These are phyloP conservation scores for Caenorhabditis becei DNA, from an alignment of 2,888 invertebrate species.

Conservation along the genomic window DNA sequence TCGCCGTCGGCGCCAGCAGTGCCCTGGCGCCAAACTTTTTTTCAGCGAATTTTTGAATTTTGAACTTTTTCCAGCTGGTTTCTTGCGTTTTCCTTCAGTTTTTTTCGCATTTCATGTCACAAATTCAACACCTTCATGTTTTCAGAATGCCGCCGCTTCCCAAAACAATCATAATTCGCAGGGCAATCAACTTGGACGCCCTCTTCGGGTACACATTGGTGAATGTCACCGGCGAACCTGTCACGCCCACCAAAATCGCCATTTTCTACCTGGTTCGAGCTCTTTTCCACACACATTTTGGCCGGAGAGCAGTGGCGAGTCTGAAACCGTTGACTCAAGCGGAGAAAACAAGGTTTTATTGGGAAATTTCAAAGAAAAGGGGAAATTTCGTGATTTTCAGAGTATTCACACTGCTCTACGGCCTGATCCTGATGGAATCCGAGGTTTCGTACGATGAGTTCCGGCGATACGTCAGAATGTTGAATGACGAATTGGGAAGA, in stretches of 20 bases:
- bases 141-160: background rate
- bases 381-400: constrained; percentile 17
- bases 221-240: constrained; percentile 55
- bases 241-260: constrained; percentile 57
- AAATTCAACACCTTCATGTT: background rate
- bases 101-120: background rate
- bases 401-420: constrained; percentile 33
- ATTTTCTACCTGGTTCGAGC: constrained; percentile 49
- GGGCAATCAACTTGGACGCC: constrained; percentile 41
- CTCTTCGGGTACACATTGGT: constrained; percentile 46
- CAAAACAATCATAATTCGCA: background rate
- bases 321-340: constrained; percentile 19
- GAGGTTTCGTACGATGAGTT: constrained; percentile 58
- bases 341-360: constrained; percentile 34
- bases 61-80: background rate
- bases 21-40: background rate
- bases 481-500: constrained; percentile 36
- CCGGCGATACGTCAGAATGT: constrained; percentile 26
- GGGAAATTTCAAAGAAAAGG: background rate
- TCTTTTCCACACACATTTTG: constrained; percentile 47
- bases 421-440: constrained; percentile 7
- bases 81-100: background rate
- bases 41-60: background rate
- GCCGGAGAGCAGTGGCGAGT: constrained; percentile 35
- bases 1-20: background rate